Evolutionary conservation across 2,797 vertebrate species (phyloP).

Genomic region (Limnodromus scolopaceus): DNA sequence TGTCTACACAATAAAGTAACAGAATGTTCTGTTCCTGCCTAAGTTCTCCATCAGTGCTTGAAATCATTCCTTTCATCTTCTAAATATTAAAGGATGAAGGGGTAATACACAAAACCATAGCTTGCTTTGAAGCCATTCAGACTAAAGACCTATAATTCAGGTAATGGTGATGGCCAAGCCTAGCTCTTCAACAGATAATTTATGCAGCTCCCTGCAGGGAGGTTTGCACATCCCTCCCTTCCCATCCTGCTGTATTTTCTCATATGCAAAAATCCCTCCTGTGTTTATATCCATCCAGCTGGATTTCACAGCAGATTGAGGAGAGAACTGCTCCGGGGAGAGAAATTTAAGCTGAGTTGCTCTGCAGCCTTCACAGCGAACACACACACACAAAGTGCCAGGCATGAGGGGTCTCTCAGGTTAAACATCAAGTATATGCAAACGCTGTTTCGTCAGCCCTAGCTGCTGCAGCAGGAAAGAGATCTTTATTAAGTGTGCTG

Average conservation of each 20-base stretch:
- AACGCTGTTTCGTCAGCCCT: background rate
- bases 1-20: background rate
- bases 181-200: background rate
- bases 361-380: background rate
- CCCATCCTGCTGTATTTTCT: background rate
- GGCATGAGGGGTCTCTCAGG: background rate
- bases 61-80: conserved; percentile 45
- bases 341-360: background rate
- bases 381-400: background rate
- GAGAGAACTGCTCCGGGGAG: background rate
- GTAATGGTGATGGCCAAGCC: background rate
- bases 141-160: background rate
- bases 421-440: background rate
- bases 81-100: background rate
- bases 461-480: background rate
- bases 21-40: background rate
- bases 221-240: background rate
- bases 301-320: background rate
- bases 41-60: background rate
- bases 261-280: background rate
- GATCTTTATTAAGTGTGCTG: background rate
- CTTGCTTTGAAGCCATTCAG: conserved; percentile 41
- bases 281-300: background rate
- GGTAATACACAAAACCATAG: background rate
- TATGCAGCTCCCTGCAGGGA: background rate